These are phyloP conservation scores for Tenthredo amoena DNA, from an alignment of 2,888 invertebrate species.

Conservation along the genomic window DNA sequence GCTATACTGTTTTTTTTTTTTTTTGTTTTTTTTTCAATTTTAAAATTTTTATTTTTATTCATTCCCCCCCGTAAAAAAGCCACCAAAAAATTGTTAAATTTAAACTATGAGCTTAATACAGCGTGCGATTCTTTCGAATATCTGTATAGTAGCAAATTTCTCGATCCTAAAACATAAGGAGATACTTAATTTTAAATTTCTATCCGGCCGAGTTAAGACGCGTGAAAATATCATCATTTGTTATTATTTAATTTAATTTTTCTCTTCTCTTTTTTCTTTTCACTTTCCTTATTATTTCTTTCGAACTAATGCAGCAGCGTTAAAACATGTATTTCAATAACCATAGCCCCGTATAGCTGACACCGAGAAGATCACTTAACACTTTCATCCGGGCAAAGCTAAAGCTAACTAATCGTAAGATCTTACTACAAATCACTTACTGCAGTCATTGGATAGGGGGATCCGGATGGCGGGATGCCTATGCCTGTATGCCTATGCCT, in stretches of 20 bases:
- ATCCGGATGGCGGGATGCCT: background rate
- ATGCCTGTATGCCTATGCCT: background rate
- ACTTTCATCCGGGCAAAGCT: constrained; percentile 28
- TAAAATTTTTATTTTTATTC: background rate
- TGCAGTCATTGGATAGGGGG: background rate
- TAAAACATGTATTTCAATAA: background rate
- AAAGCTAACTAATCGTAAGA: constrained; percentile 16
- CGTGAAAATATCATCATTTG: background rate
- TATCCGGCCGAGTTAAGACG: background rate
- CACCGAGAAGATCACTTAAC: background rate
- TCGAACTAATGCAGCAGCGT: constrained; percentile 11
- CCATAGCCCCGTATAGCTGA: background rate
- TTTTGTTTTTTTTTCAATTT: background rate
- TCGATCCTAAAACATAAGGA: background rate
- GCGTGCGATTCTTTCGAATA: constrained; percentile 10
- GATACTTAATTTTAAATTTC: background rate
- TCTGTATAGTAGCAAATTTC: background rate
- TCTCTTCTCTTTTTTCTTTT: background rate
- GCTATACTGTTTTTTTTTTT: background rate
- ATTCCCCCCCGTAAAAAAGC: background rate
- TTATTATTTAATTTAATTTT: background rate
- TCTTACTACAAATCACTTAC: background rate
- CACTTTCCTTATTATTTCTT: background rate
- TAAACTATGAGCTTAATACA: background rate
- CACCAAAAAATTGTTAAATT: background rate